Evolutionary conservation across 2,797 vertebrate genomes (phyloP), one percentile per base, ranked within the genome.

Genomic region (Hybognathus amarus): DNA sequence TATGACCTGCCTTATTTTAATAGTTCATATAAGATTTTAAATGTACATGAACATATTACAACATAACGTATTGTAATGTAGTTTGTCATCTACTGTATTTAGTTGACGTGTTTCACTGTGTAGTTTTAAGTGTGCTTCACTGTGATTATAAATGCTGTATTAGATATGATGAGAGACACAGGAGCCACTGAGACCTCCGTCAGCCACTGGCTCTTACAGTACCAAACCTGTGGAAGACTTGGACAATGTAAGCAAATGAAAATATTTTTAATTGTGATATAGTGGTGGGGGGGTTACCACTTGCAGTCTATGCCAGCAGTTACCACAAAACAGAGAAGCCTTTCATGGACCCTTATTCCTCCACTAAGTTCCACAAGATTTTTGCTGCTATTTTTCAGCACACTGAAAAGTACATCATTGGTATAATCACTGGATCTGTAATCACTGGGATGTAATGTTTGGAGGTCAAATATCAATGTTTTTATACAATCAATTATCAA

Each of bases 1-100:
- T 82, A 47, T 77, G 79, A 68, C 83, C 88, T 90, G 92, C 92
- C 91, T 94, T 93, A 93, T 88, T 83, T 90, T 77, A 90, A 88
- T 67, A 74, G 87, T 82, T 89, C 24, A 56, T 7, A 66, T 76
- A 79, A 68, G 85, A 50, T 61, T 85, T 50, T 81, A 76, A 75
- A 86, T 24, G 36, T 52, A 52, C 77, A 67, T 45, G 36, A 67
- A 56, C 63, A 75, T 54, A 63, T 76, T 67, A 38, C 56, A 74
- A 3, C 80, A 66, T 54, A 71, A 80, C 27, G 13, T 18, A 8
- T 66, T 79, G 70, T 42, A 63, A 64, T 80, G 20, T 30, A 68
- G 63, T 50, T 64, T 61, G 33, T 75, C 24, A 56, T 82, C 71
- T 78, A 22, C 56, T 64, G 52, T 27, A 4, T 71, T 77, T 54